Evolutionary conservation across 2,888 invertebrate species (phyloP).

Genomic region (Cerceris ruficornis): DNA sequence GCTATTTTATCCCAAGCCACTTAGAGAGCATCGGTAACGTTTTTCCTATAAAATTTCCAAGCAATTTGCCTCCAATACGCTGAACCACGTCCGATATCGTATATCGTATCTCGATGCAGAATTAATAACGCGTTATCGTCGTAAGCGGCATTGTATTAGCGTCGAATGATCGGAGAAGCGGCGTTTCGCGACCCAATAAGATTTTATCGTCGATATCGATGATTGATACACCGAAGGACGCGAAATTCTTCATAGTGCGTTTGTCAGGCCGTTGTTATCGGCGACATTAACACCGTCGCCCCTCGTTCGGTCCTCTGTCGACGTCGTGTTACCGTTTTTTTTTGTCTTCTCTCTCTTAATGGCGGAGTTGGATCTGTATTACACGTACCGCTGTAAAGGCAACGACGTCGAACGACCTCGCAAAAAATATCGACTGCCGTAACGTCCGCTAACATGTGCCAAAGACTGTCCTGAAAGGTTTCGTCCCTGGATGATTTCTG

Average conservation of each 20-base stretch:
- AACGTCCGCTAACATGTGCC: neutral
- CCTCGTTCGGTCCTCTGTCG: neutral
- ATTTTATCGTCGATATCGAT: slow-evolving; percentile 29
- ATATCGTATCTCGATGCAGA: neutral
- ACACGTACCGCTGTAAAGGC: neutral
- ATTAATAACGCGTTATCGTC: neutral
- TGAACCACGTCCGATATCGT: neutral
- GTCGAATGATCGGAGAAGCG: slow-evolving; percentile 5
- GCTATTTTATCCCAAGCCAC: too few species aligned
- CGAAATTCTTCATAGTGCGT: slow-evolving; percentile 17
- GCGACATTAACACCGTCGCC: slow-evolving; percentile 22
- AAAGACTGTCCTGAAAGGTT: slow-evolving; percentile 7
- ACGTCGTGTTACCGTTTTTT: neutral
- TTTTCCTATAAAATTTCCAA: too few species aligned
- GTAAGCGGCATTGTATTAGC: neutral
- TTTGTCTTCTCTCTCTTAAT: slow-evolving; percentile 18
- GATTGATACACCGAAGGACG: slow-evolving; percentile 25
- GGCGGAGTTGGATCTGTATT: slow-evolving; percentile 3
- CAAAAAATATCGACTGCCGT: slow-evolving; percentile 17
- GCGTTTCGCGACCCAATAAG: slow-evolving; percentile 24
- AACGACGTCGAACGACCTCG: slow-evolving; percentile 3
- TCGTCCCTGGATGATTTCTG: neutral
- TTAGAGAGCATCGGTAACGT: too few species aligned
- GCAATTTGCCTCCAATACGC: too few species aligned
- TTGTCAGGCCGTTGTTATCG: slow-evolving; percentile 44